Conservation (phyloP, 2,797 vertebrate genomes). For the Agapornis canus region DNA sequence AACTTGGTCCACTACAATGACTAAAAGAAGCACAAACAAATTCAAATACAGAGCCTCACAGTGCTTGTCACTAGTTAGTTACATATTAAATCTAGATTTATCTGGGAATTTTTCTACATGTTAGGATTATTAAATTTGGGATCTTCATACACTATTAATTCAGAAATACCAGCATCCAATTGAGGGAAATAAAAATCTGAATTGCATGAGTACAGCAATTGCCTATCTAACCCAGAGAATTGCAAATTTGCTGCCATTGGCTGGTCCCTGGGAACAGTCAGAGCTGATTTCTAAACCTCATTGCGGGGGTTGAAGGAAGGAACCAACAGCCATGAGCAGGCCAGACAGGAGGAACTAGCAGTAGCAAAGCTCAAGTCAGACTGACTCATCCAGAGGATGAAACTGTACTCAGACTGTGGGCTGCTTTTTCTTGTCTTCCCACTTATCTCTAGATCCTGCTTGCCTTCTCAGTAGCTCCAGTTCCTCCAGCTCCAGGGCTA, state of each 20-base stretch:
- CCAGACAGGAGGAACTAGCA: background rate
- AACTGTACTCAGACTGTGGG: background rate
- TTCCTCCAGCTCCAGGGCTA: background rate
- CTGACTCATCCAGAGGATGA: background rate
- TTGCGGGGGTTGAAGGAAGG: rapidly evolving
- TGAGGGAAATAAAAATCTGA: background rate
- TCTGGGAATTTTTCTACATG: background rate
- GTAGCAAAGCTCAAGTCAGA: background rate
- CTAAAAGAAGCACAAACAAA: background rate
- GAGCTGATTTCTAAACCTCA: background rate
- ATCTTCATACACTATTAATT: background rate
- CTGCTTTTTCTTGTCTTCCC: background rate
- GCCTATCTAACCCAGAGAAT: background rate
- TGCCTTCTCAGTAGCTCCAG: background rate
- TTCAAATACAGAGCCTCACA: background rate
- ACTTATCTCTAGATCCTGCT: background rate
- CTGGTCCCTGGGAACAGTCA: background rate
- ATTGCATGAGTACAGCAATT: background rate
- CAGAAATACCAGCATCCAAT: background rate
- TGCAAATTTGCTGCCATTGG: background rate
- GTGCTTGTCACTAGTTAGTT: background rate
- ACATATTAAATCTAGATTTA: background rate
- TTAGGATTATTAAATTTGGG: background rate
- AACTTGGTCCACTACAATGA: background rate
- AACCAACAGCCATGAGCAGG: background rate